phyloP scores from a whole-genome alignment of 2,888 invertebrate species.

The Carterocephalus palaemon region DNA sequence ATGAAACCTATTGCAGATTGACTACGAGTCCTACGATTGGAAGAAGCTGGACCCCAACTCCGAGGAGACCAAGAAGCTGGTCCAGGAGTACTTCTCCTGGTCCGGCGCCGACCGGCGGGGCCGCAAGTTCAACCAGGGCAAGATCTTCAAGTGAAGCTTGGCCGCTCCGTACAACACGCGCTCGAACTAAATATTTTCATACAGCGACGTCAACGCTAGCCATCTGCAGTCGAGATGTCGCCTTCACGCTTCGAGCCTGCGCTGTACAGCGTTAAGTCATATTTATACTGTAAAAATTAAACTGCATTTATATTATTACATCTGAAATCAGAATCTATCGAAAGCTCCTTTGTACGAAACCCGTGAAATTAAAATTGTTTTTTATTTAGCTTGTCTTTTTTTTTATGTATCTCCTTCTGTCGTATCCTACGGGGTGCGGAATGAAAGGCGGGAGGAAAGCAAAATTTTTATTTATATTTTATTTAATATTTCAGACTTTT shows the following conservation, averaged over 20 bases:
- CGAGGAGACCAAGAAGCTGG: conserved; percentile 90
- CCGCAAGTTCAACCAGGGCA: conserved; percentile 98
- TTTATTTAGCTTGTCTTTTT: conserved; percentile 50
- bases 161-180: neutral
- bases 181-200: neutral
- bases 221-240: too few species aligned
- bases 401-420: neutral
- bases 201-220: too few species aligned
- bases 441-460: conserved; percentile 48
- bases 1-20: conserved; percentile 81
- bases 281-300: conserved; percentile 35
- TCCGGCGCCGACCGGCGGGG: conserved; percentile 90
- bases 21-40: conserved; percentile 98
- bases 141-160: conserved; percentile 93
- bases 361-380: conserved; percentile 55
- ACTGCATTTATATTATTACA: conserved; percentile 51
- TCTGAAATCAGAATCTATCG: conserved; percentile 36
- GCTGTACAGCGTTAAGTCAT: conserved; percentile 29
- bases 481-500: conserved; percentile 65
- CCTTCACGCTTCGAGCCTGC: too few species aligned
- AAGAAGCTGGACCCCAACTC: conserved; percentile 91
- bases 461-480: conserved; percentile 59
- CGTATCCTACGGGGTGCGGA: neutral
- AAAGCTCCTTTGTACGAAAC: conserved; percentile 42
- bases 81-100: conserved; percentile 95